Evolutionary conservation across 1,140 invertebrate species (phyloP), one percentile per base, ranked within the genome.

Genomic region (Drosophila melanica): DNA sequence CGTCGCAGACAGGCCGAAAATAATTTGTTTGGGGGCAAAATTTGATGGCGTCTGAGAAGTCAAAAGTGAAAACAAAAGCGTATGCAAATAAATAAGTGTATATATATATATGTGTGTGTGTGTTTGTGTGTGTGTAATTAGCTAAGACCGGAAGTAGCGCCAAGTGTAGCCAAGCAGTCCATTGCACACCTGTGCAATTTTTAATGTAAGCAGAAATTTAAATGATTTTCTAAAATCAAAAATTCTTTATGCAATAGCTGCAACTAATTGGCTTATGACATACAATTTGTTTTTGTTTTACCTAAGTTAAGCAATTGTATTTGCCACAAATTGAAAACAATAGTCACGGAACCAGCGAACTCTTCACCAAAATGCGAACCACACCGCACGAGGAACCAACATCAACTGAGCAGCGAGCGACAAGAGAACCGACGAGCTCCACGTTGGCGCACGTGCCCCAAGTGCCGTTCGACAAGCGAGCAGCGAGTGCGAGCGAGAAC

Each of bases 361-460:
- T 64, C 1, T 18, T 16, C 27, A 27, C 39, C 41, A 59, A 54
- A 86, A 65, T 66, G 71, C 58, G 77, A 79, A 87, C 84, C 79
- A 84, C 74, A 53, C 79, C 66, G 85, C 59, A 80, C 69, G 77
- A 85, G 60, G 51, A 80, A 80, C 77, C 73, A 80, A 84, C 79
- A 80, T 79, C 65, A 81, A 89, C 86, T 89, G 84, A 89, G 70
- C 67, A 59, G 27, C 64, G 66, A 64, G 12, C 41, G 47, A 47
- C 41, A 23, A 27, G 33, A 37, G 47, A 14, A 16, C 41, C 60
- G 44, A 12, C 41, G 14, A 67, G 62, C 35, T 53, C 57, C 57
- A 75, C 39, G 54, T 58, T 72, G 53, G 60, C 55, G 59, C 72
- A 75, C 72, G 66, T 78, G 76, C 81, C 75, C 35, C 39, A 47